Base-by-base conservation (phyloP, 2,888 invertebrate genomes). In the Nephrocerus scutellatus region DNA sequence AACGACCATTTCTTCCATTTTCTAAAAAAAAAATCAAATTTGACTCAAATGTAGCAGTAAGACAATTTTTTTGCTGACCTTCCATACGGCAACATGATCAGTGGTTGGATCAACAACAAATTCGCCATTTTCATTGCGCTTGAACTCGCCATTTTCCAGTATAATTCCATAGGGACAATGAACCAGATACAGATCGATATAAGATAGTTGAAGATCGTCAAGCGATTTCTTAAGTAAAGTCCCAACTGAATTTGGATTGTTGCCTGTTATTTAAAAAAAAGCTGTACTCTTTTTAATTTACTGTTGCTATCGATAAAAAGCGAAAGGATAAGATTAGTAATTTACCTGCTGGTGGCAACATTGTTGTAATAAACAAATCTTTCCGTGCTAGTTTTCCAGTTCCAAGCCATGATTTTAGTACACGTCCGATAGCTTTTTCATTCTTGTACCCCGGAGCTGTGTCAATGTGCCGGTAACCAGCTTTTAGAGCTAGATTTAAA, bases 381-480 rank as follows among this genome's bases (percentile, higher is more conserved):
- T 84, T 81, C 49, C 90, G 75, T 53, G 73, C 80, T 2, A 78
- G 57, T 56, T 77, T 77, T 36, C 82, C 80, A 5, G 74, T 72
- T 30, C 75, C 75, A 22, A 89, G 65, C 81, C 84, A 84, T 42
- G 75, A 74, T 47, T 77, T 75, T 0, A 90, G 68, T 1, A 83
- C 82, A 26, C 76, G 75, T 2, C 89, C 89, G 48, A 90, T 76
- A 2, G 75, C 75, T 4, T 73, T 72, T 59, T 90, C 89, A 56
- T 89, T 89, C 49, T 77, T 72, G 56, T 90, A 89, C 6, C 75
- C 81, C 6, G 78, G 73, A 0, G 89, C 88, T 0, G 85, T 78
- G 63, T 90, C 89, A 46, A 90, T 83, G 56, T 86, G 87, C 4
- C 88, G 75, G 62, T 89, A 89, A 1, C 89, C 89, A 26, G 77